Conservation (phyloP, 2,888 invertebrate genomes). For the Drosophila putrida region DNA sequence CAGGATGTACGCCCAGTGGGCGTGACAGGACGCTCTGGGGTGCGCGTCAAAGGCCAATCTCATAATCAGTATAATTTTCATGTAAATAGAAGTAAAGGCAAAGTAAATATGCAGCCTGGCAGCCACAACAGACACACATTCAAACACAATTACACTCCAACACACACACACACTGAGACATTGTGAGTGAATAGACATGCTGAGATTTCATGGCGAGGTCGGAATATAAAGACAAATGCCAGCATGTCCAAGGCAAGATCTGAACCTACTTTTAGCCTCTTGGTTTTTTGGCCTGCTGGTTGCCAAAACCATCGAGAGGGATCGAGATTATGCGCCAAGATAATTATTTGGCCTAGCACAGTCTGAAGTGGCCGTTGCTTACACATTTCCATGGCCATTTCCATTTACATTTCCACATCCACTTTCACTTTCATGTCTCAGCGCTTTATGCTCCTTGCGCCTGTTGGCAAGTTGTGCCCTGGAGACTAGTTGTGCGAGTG, state of each 20-base stretch:
- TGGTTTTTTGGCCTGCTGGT: constrained; percentile 29
- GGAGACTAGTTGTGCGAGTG: constrained; percentile 73
- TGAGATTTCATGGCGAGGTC: constrained; percentile 61
- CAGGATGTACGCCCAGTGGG: constrained; percentile 39
- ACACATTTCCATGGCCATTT: constrained; percentile 21
- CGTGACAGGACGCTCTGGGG: constrained; percentile 38
- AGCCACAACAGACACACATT: constrained; percentile 19
- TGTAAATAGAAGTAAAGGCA: constrained; percentile 62
- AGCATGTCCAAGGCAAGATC: constrained; percentile 60
- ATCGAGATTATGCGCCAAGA: constrained; percentile 73
- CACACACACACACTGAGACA: constrained; percentile 6
- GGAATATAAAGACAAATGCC: constrained; percentile 62
- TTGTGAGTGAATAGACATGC: constrained; percentile 27
- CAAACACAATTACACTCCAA: constrained; percentile 1
- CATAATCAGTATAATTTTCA: constrained; percentile 79
- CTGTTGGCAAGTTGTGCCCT: constrained; percentile 79
- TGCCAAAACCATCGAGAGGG: constrained; percentile 47
- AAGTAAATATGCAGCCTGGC: constrained; percentile 42
- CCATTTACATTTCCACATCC: constrained; percentile 48
- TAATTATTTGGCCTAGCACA: constrained; percentile 71
- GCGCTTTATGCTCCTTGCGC: constrained; percentile 72
- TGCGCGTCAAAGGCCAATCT: constrained; percentile 61
- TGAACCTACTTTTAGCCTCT: constrained; percentile 14
- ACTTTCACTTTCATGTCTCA: constrained; percentile 70
- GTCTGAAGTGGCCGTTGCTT: constrained; percentile 44